phyloP scores from a whole-genome alignment of 2,888 invertebrate genomes.

The Andrena bucephala region DNA sequence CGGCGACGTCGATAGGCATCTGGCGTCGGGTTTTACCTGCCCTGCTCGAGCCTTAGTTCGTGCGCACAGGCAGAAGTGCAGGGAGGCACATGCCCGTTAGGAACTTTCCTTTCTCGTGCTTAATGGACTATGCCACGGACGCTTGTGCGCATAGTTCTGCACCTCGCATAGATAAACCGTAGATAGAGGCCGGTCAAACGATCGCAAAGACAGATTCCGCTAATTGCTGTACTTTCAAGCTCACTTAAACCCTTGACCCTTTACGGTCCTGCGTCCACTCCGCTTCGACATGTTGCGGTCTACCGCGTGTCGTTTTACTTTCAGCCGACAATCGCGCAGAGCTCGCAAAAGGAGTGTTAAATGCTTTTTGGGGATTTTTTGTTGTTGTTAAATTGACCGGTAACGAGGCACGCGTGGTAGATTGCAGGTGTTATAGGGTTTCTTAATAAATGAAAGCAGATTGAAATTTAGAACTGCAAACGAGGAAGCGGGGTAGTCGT shows the following conservation, averaged over 20 bases:
- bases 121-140: conserved; percentile 18
- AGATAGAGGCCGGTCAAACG: conserved; percentile 33
- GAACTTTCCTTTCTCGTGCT: conserved; percentile 24
- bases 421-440: too few relatives aligned
- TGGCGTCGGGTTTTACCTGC: conserved; percentile 51
- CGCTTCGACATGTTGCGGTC: background rate
- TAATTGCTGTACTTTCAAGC: conserved; percentile 50
- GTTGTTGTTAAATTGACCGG: too few relatives aligned
- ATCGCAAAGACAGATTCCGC: conserved; percentile 47
- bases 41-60: conserved; percentile 16
- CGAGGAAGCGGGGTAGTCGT: background rate
- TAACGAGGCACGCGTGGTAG: too few relatives aligned
- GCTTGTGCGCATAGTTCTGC: conserved; percentile 29
- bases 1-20: conserved; percentile 58
- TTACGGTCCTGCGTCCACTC: conserved; percentile 1
- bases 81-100: conserved; percentile 26
- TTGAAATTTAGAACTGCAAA: too few relatives aligned
- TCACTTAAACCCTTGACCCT: conserved; percentile 25
- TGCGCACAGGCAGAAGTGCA: conserved; percentile 29
- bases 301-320: background rate
- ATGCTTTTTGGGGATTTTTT: background rate
- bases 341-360: background rate
- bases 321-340: background rate
- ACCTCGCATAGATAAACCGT: conserved; percentile 38
- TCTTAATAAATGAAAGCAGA: too few relatives aligned